Conservation (phyloP, 2,113 vertebrate species). For the Ammodytes dubius region DNA sequence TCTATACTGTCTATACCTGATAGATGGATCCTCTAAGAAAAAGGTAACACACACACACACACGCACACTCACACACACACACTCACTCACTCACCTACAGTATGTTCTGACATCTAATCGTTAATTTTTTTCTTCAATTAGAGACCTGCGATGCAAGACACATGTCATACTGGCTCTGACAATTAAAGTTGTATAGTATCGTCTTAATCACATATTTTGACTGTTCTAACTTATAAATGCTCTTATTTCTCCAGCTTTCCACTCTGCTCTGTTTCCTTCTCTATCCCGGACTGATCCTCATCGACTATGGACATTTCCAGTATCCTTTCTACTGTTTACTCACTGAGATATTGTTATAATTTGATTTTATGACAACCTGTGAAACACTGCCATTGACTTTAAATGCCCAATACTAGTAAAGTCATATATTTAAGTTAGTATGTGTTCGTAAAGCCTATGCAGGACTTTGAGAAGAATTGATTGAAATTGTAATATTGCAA, state of each 20-base stretch:
- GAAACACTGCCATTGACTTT: not conserved
- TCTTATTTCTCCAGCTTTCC: constrained; percentile 83
- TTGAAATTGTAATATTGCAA: not conserved
- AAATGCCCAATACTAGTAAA: not conserved
- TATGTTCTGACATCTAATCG: not conserved
- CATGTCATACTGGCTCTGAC: not conserved
- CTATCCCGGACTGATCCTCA: constrained; percentile 96
- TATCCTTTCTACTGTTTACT: constrained; percentile 87
- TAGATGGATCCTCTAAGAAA: constrained; percentile 88
- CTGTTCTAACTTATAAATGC: not conserved
- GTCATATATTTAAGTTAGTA: not conserved
- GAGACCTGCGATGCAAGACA: constrained; percentile 4
- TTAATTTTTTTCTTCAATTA: constrained; percentile 18
- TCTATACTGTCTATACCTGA: constrained; percentile 90
- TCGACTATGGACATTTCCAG: constrained; percentile 98
- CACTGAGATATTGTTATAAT: not conserved
- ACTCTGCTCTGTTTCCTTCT: constrained; percentile 90
- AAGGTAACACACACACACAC: constrained; percentile 83
- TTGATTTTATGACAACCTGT: not conserved
- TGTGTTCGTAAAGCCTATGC: not conserved
- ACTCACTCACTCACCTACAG: not conserved
- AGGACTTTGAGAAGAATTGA: not conserved
- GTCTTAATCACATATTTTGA: not conserved
- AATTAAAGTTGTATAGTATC: too few species aligned
- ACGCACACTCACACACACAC: too few species aligned